These are phyloP conservation scores for Hypomecis atomaria DNA, from an alignment of 2,888 invertebrate species.

Conservation along the genomic window DNA sequence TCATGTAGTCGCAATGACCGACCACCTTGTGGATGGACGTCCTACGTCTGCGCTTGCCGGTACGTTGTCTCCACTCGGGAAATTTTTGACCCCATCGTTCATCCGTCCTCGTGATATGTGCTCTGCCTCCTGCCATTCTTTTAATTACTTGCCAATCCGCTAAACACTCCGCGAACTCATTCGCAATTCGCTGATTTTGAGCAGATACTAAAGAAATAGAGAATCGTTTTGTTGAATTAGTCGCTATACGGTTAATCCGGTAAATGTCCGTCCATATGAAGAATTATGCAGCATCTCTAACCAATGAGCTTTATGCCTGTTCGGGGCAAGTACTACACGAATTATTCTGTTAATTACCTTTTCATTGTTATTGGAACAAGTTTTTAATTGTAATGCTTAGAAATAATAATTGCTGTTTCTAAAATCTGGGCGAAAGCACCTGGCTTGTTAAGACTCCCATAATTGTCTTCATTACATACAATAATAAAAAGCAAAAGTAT, in stretches of 20 bases:
- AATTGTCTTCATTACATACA: background rate
- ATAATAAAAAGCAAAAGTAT: too few relatives aligned
- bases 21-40: too few relatives aligned
- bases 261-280: conserved; percentile 6
- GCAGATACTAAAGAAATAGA: background rate
- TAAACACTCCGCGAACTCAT: too few relatives aligned
- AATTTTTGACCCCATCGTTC: too few relatives aligned
- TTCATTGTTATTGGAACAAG: conserved; percentile 53
- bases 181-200: too few relatives aligned
- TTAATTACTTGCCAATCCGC: too few relatives aligned
- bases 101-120: too few relatives aligned
- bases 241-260: background rate
- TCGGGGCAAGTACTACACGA: conserved; percentile 53
- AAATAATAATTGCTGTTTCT: conserved; percentile 11
- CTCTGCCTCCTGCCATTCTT: too few relatives aligned
- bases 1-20: too few relatives aligned
- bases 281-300: conserved; percentile 9
- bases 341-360: conserved; percentile 63
- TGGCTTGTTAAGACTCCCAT: background rate
- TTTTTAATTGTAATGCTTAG: conserved; percentile 35
- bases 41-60: too few relatives aligned
- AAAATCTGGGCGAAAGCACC: background rate
- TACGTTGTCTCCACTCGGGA: too few relatives aligned
- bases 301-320: conserved; percentile 45
- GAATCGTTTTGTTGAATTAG: too few relatives aligned